phyloP scores from a whole-genome alignment of 2,888 invertebrate genomes.

The Tricholauxania praeusta region DNA sequence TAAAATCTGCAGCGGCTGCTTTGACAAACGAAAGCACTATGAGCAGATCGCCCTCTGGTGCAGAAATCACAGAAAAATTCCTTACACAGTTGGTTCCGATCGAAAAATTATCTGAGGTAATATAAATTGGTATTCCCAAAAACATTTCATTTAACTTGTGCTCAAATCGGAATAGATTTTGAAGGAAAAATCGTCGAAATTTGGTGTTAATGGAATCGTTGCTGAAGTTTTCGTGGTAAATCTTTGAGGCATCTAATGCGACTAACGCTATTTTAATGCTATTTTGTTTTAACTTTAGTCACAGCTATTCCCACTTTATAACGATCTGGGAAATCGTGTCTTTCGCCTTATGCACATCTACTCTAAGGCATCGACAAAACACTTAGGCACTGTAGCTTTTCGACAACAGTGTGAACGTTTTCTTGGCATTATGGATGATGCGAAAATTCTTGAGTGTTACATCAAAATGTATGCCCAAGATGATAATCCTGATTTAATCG shows the following conservation, averaged over 20 bases:
- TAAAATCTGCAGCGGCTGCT: constrained; percentile 15
- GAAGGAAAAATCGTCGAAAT: constrained; percentile 76
- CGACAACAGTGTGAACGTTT: constrained; percentile 79
- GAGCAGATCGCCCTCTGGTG: constrained; percentile 76
- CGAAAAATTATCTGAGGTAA: constrained; percentile 78
- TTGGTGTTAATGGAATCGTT: constrained; percentile 79
- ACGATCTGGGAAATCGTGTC: constrained; percentile 77
- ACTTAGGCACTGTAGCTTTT: constrained; percentile 76
- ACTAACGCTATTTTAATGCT: background rate
- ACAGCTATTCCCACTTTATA: constrained; percentile 84
- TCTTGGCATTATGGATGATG: constrained; percentile 72
- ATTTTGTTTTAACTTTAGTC: constrained; percentile 68
- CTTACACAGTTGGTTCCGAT: constrained; percentile 77
- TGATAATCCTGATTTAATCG: constrained; percentile 72
- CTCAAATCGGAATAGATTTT: constrained; percentile 67
- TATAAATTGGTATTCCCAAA: constrained; percentile 62
- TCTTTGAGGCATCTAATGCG: background rate
- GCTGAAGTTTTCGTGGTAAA: constrained; percentile 69
- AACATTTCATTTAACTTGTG: constrained; percentile 27
- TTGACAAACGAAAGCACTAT: constrained; percentile 52
- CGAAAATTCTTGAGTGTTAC: constrained; percentile 75
- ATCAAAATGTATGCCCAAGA: constrained; percentile 75
- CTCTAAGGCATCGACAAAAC: constrained; percentile 73
- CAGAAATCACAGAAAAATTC: constrained; percentile 75
- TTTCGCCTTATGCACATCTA: constrained; percentile 75